phyloP scores from a whole-genome alignment of 2,113 vertebrate species.

The Salvator merianae region DNA sequence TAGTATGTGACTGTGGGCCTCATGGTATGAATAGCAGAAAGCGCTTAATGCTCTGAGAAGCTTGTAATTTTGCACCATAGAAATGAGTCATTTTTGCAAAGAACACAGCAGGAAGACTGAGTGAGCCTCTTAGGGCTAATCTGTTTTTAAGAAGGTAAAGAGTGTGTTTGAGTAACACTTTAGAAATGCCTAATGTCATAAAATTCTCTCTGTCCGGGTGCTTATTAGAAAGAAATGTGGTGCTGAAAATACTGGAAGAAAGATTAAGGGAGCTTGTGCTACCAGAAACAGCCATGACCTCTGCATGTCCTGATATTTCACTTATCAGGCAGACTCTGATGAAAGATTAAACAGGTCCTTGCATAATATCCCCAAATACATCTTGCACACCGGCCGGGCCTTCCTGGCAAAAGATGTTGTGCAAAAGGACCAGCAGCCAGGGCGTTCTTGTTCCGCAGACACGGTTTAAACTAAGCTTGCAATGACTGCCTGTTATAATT shows the following conservation, averaged over 20 bases:
- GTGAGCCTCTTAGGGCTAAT: neutral
- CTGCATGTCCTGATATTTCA: neutral
- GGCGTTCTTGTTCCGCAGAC: neutral
- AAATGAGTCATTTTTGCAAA: slow-evolving; percentile 19
- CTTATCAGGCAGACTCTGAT: slow-evolving; percentile 6
- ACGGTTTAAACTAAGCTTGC: neutral
- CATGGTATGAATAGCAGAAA: slow-evolving; percentile 16
- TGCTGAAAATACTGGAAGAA: neutral
- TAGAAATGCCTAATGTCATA: slow-evolving; percentile 6
- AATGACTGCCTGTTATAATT: neutral
- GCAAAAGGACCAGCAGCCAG: neutral
- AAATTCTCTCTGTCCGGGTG: neutral
- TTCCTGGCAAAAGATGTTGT: neutral
- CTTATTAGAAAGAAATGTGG: slow-evolving; percentile 27
- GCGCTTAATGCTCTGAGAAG: neutral
- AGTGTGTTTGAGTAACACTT: neutral
- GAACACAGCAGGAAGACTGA: neutral
- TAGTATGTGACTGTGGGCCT: neutral
- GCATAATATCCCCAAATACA: neutral
- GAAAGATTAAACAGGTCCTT: neutral
- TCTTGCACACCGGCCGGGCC: neutral
- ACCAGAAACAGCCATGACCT: neutral
- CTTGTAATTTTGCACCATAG: neutral
- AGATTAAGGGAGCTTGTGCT: slow-evolving; percentile 7
- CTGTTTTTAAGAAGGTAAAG: neutral